Evolutionary conservation across 2,888 invertebrate genomes (phyloP), one percentile per base, ranked within the genome.

Genomic region (Agrochola lychnidis): DNA sequence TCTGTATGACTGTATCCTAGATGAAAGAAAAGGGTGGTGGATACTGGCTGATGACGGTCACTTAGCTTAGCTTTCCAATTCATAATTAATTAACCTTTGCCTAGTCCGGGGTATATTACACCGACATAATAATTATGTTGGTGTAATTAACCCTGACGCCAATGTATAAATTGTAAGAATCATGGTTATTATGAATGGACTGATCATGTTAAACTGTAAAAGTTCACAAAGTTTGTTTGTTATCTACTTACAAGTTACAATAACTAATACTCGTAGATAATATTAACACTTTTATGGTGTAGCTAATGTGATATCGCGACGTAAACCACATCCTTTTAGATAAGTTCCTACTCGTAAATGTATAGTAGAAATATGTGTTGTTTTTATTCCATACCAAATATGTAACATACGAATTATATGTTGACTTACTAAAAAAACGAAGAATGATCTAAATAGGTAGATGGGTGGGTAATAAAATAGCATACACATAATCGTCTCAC

Each of bases 321-420:
- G 78, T 86, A 78, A 84, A 89, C 90, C 90, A 90, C 90, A 88
- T 90, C 90, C 90, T 88, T 74, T 80, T 73, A 73, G 87, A 90
- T 89, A 89, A 87, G 71, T 69, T 48, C n/a, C 51, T 62, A 51
- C 56, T 79, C 67, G 62, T 70, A 36, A 79, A 80, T 86, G 76
- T 40, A 36, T 36, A 68, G n/a, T 70, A 70, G n/a, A 83, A 70
- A 56, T 42, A 30, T 16, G 67, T 71, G 5, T 61, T 67, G 45
- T 70, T 69, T 83, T 57, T 40, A 53, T 66, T 76, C 6, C 12
- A 68, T 51, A 12, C 36, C 7, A 19, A 4, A 56, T 51, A 51
- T 57, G 19, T 22, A 14, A 16, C 40, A 61, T 9, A 51, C 16
- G 16, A 45, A 70, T 30, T 30, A 36, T 10, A 53, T 19, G 68